Conservation (phyloP, 2,797 vertebrate species). For the Manis pentadactyla region DNA sequence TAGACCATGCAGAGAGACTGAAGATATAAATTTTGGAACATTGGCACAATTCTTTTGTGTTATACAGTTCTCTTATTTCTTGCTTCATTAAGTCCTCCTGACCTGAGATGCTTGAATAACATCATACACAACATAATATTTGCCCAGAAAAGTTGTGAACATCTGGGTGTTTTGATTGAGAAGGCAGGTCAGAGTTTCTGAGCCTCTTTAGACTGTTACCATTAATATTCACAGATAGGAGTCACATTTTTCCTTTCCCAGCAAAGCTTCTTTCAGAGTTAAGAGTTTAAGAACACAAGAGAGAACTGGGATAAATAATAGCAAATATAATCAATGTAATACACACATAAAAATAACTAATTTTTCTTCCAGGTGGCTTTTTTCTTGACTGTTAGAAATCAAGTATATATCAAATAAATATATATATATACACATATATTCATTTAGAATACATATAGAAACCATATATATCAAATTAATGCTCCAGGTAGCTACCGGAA, state of each 20-base stretch:
- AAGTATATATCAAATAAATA: neutral
- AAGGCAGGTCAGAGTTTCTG: neutral
- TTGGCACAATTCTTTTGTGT: neutral
- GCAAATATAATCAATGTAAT: neutral
- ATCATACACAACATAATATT: neutral
- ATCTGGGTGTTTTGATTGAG: neutral
- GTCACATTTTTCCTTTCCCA: neutral
- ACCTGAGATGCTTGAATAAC: neutral
- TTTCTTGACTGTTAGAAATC: constrained; percentile 9
- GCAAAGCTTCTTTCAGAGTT: neutral
- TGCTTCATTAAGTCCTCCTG: neutral
- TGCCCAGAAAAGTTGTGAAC: neutral
- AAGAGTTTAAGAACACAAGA: neutral
- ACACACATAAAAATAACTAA: neutral
- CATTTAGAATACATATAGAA: too few relatives aligned
- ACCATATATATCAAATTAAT: neutral
- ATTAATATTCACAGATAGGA: neutral
- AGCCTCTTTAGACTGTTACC: neutral
- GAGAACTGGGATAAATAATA: neutral
- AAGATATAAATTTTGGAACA: neutral
- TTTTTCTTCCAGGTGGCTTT: neutral
- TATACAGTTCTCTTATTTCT: neutral
- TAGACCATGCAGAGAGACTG: neutral
- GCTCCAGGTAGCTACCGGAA: neutral
- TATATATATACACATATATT: too few relatives aligned